Evolutionary conservation across 2,888 invertebrate species (phyloP), one percentile per base, ranked within the genome.

Genomic region (Prenolepis imparis): DNA sequence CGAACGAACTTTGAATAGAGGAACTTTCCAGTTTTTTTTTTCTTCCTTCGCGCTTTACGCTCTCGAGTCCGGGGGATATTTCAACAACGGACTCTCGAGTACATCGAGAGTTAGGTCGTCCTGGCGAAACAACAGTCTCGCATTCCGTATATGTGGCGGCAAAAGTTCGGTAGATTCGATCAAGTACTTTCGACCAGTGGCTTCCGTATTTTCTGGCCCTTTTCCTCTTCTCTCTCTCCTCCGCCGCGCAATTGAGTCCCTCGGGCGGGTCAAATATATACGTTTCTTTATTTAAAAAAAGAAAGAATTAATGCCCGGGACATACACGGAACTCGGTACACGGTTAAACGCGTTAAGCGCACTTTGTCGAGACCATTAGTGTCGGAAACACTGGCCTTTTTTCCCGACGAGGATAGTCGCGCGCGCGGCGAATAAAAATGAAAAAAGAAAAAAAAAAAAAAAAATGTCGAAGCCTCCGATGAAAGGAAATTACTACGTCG

Each of bases 1-100:
- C 63, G 87, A 90, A 89, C 85, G 85, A 89, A 91, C 88, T 91
- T 91, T 70, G 85, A 88, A 83, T 83, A 61, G 82, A 64, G 74
- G 55, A 48, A 59, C 75, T 57, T 80, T 63, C 57, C 57, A 83
- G 83, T 85, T 83, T 84, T 70, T 77, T 66, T 63, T 74, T 48
- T 63, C 24, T n/a, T 28, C 28, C 28, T 28, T 28, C 28, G 28
- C 83, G 82, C 83, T 86, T 83, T 81, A 82, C 59, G 24, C 68
- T 18, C 72, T 8, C 3, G 44, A 72, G 59, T 59, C 72, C 78
- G 44, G 21, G 8, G 55, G 87, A 87, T 84, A 81, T 84, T 84
- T 84, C 88, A 75, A 80, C 63, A 59, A 80, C 84, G 74, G 64
- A 52, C 66, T 32, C 39, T 68, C 81, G 84, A 82, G 82, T 66